Evolutionary conservation across 2,113 vertebrate species (phyloP), one percentile per base, ranked within the genome.

Genomic region (Albula goreensis): DNA sequence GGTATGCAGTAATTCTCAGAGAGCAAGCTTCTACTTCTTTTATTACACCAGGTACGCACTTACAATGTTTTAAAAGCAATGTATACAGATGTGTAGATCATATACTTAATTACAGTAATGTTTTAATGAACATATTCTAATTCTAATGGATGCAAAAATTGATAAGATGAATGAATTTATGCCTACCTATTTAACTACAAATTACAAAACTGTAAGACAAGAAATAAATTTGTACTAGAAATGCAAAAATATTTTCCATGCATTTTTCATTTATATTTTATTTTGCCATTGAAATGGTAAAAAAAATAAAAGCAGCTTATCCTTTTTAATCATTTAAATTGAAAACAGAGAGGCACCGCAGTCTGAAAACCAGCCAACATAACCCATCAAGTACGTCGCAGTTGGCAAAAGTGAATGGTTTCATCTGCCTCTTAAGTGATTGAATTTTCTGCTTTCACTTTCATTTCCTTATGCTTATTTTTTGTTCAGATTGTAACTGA

Each of bases 11-110:
- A 52, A 51, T 81, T n/a, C 17, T 52, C 25, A 5, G 17, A 25
- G 50, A 52, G 9, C 19, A 81, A 25, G 22, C 25, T 51, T 81
- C 80, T 25, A 22, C 80, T 25, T 12, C 80, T 10, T 22, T 81
- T 17, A 22, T 81, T 50, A 50, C 22, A 81, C 25, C 80, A 81
- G 80, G 80, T 81, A 81, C 52, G 80, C 15, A 81, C 22, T 25
- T 74, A 8, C 5, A 74, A 74, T 74, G 22, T 10, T 25, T 8
- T 74, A 74, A 22, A 10, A 31, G 25, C 9, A 8, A 74, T 31
- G 25, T 31, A 74, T 31, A 74, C n/a, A 5, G 10, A 74, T 9
- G 31, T 74, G 31, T 66, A 22, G 31, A 66, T 4, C 17, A 22
- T 66, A 22, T 66, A 22, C 60, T 13, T 66, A 63, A 19, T 9